Evolutionary conservation across 2,888 invertebrate genomes (phyloP).

Genomic region (Synergus japonicus): DNA sequence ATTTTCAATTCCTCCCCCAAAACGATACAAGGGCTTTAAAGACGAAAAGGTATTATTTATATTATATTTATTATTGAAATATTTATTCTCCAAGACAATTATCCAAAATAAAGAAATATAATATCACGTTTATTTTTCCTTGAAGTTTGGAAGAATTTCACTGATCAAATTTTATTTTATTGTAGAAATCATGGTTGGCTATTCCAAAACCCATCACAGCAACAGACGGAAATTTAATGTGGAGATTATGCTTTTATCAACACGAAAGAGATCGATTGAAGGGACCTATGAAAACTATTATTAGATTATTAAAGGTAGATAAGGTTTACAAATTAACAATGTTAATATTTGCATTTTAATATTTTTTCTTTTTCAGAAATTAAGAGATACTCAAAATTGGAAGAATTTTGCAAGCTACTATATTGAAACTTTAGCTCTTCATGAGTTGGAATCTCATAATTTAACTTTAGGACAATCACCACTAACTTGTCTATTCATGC

Average conservation of each 20-base stretch:
- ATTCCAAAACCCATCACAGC: constrained; percentile 77
- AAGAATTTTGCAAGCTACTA: constrained; percentile 80
- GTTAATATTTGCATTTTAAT: neutral
- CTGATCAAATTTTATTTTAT: neutral
- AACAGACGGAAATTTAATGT: constrained; percentile 72
- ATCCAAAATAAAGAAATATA: too few relatives aligned
- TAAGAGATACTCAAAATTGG: constrained; percentile 78
- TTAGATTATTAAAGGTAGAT: constrained; percentile 66
- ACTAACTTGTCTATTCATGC: constrained; percentile 55
- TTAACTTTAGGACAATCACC: constrained; percentile 46
- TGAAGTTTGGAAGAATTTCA: too few relatives aligned
- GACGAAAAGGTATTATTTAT: neutral
- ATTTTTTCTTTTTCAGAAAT: constrained; percentile 74
- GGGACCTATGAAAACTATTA: constrained; percentile 65
- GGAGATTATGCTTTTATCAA: constrained; percentile 81
- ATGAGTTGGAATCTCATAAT: constrained; percentile 69
- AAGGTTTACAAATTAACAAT: neutral
- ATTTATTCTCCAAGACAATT: too few relatives aligned
- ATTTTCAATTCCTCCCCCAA: constrained; percentile 30
- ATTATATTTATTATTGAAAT: neutral
- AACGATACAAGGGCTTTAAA: constrained; percentile 36
- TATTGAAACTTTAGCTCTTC: constrained; percentile 80
- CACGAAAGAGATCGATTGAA: constrained; percentile 78
- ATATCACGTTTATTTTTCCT: too few relatives aligned
- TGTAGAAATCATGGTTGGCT: constrained; percentile 75